phyloP scores from a whole-genome alignment of 1,140 invertebrate species.

The Orussus abietinus region DNA sequence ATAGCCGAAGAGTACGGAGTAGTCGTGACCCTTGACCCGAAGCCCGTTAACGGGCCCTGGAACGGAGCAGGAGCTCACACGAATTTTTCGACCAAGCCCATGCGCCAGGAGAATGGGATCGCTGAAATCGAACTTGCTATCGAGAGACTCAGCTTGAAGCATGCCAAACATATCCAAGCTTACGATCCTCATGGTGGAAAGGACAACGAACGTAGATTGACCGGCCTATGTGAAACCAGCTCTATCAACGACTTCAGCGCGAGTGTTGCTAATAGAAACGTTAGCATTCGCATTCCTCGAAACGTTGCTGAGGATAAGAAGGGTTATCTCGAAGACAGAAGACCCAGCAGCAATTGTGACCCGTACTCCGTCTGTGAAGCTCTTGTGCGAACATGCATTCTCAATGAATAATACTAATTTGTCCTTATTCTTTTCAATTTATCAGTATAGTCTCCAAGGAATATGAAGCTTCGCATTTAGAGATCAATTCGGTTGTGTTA shows the following conservation, averaged over 20 bases:
- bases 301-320: conserved; percentile 80
- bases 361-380: conserved; percentile 77
- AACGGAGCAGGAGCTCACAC: conserved; percentile 89
- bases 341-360: conserved; percentile 92
- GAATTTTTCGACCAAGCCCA: conserved; percentile 86
- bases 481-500: no score
- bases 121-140: conserved; percentile 76
- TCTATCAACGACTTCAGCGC: conserved; percentile 79
- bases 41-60: conserved; percentile 82
- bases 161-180: conserved; percentile 80
- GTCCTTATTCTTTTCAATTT: no score
- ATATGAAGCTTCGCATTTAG: no score
- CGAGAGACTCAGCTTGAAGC: conserved; percentile 76
- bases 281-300: conserved; percentile 79
- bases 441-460: no score
- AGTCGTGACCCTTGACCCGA: conserved; percentile 82
- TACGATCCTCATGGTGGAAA: conserved; percentile 83
- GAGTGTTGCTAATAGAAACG: conserved; percentile 75
- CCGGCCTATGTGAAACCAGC: conserved; percentile 80
- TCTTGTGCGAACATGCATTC: conserved; percentile 66
- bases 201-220: conserved; percentile 81
- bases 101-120: conserved; percentile 78
- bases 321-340: conserved; percentile 90
- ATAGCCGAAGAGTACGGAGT: conserved; percentile 91
- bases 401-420: conserved; percentile 67